Conservation (phyloP, 1,140 invertebrate genomes). For the Dufourea novaeangliae region DNA sequence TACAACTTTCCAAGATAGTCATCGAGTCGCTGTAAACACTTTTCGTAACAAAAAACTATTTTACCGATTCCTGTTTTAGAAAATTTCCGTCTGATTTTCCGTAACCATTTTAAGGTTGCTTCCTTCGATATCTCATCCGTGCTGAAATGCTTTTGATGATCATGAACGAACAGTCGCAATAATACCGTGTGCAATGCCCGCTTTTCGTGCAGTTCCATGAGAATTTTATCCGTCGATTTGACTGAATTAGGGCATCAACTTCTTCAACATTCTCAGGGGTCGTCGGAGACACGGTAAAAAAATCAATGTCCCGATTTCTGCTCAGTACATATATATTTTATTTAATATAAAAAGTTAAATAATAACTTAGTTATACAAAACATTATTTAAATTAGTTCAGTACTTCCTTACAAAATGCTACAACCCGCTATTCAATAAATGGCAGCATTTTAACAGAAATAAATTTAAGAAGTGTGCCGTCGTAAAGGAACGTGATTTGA, state of each 20-base stretch:
- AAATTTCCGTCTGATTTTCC: neutral
- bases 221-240: slow-evolving; percentile 1
- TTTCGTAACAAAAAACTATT: neutral
- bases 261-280: neutral
- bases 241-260: slow-evolving; percentile 3
- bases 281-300: too few species aligned
- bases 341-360: too few species aligned
- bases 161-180: too few species aligned
- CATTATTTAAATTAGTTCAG: too few species aligned
- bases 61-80: neutral
- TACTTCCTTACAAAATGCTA: too few species aligned
- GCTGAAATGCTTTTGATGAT: neutral
- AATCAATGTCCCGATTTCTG: too few species aligned
- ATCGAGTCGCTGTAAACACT: neutral
- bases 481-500: too few species aligned
- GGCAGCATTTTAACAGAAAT: too few species aligned
- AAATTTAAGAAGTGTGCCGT: too few species aligned
- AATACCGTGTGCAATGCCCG: neutral
- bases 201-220: slow-evolving; percentile 3
- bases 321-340: too few species aligned
- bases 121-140: neutral
- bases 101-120: neutral
- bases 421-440: too few species aligned
- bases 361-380: too few species aligned
- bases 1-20: neutral